Percentiles rank a stretch among this genome's conserved stretches.
Evolutionary conservation across 2,113 vertebrate genomes (phyloP).

Genomic region (Athene noctua): DNA sequence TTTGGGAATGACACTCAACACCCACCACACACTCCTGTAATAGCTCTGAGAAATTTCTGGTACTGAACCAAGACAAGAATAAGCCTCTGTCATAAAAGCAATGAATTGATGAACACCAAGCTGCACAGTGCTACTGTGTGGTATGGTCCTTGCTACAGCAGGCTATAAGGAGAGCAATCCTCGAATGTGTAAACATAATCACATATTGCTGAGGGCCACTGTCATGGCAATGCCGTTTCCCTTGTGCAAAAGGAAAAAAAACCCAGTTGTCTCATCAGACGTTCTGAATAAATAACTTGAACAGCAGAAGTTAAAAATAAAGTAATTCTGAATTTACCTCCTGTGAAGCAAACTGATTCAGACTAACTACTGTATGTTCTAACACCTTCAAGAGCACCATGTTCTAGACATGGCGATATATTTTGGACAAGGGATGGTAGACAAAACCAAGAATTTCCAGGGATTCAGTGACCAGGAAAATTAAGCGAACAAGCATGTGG

Average conservation of each 20-base stretch:
- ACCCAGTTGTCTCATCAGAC: background rate
- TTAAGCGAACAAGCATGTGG: background rate
- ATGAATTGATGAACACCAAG: background rate
- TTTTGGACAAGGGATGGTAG: background rate
- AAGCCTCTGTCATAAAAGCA: background rate
- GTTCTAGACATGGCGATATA: background rate
- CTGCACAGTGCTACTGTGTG: background rate
- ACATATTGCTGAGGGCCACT: rapidly evolving
- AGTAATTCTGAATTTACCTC: background rate
- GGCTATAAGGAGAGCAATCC: background rate
- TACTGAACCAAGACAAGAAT: background rate
- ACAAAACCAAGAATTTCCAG: background rate
- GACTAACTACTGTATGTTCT: background rate
- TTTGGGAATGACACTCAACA: background rate
- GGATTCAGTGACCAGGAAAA: background rate
- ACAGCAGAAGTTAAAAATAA: background rate
- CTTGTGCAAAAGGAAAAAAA: background rate
- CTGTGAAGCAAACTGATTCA: background rate
- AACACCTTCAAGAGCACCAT: background rate
- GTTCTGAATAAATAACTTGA: background rate
- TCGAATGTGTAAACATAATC: background rate
- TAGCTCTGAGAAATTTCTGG: rapidly evolving
- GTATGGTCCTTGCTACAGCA: rapidly evolving
- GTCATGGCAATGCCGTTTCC: background rate
- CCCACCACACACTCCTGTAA: background rate